A percentile compares a stretch with the other conserved stretches of the same genome.
Evolutionary conservation across 1,140 invertebrate species (phyloP).

Genomic region (Aphidius ervi): DNA sequence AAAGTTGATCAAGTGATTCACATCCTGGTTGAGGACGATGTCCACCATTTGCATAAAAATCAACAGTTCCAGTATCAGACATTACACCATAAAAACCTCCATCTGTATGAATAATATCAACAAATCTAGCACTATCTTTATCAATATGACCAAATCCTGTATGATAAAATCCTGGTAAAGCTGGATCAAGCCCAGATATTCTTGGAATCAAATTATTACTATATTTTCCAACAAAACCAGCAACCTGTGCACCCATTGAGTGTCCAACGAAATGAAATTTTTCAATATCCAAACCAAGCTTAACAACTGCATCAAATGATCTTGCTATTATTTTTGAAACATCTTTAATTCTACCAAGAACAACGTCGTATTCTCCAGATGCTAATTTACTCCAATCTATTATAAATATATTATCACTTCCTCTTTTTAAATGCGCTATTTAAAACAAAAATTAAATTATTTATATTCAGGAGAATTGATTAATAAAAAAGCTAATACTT

Average conservation of each 20-base stretch:
- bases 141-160: conserved; percentile 57
- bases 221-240: conserved; percentile 35
- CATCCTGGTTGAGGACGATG: conserved; percentile 59
- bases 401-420: conserved; percentile 22
- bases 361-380: conserved; percentile 15
- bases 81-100: conserved; percentile 57
- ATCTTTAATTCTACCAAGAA: conserved; percentile 3
- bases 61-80: conserved; percentile 56
- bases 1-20: conserved; percentile 31
- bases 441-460: not conserved
- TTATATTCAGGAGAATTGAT: too few relatives aligned
- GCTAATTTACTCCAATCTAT: conserved; percentile 26
- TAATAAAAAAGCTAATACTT: too few relatives aligned
- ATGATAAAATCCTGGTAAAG: conserved; percentile 59
- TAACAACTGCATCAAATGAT: conserved; percentile 19
- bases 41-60: conserved; percentile 63
- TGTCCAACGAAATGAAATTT: conserved; percentile 41
- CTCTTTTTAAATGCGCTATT: conserved; percentile 24
- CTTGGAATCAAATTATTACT: conserved; percentile 20
- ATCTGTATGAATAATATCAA: conserved; percentile 69
- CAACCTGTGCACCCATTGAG: conserved; percentile 41
- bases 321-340: conserved; percentile 16
- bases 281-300: conserved; percentile 24
- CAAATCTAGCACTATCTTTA: conserved; percentile 61
- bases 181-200: conserved; percentile 56